Conservation (phyloP, 2,888 invertebrate genomes). For the Tribolium freemani region DNA sequence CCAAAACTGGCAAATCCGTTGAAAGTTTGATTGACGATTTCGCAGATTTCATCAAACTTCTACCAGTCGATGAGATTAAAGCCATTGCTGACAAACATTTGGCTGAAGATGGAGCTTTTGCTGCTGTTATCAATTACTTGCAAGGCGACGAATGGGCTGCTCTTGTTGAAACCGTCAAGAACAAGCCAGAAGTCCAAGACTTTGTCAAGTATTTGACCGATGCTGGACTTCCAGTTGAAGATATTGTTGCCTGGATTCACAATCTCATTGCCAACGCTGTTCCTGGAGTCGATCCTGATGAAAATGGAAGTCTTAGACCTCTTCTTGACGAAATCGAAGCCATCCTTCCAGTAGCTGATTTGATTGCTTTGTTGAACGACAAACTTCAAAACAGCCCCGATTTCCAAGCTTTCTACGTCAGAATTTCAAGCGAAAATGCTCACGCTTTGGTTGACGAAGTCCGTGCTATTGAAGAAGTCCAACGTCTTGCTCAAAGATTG, state of each 20-base stretch:
- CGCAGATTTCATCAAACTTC: conserved; percentile 48
- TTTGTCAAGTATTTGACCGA: conserved; percentile 48
- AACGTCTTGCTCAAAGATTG: conserved; percentile 45
- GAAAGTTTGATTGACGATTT: conserved; percentile 37
- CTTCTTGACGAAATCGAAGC: conserved; percentile 52
- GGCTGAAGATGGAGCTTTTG: conserved; percentile 52
- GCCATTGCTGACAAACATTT: conserved; percentile 52
- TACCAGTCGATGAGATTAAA: conserved; percentile 52
- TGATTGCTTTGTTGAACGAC: conserved; percentile 46
- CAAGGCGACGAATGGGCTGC: conserved; percentile 54
- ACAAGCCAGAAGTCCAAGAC: conserved; percentile 44
- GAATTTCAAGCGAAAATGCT: conserved; percentile 51
- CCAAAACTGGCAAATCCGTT: conserved; percentile 18
- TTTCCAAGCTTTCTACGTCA: conserved; percentile 52
- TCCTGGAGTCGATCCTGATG: conserved; percentile 33
- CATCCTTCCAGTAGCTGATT: conserved; percentile 48
- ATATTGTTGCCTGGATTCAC: conserved; percentile 34
- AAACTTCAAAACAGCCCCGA: conserved; percentile 50
- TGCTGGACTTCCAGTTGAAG: conserved; percentile 50
- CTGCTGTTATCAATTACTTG: conserved; percentile 51
- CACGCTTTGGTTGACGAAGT: conserved; percentile 53
- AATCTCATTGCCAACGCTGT: conserved; percentile 32
- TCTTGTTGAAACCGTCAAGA: conserved; percentile 46
- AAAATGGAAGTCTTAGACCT: conserved; percentile 26
- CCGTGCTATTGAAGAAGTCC: conserved; percentile 50